Evolutionary conservation across 2,888 invertebrate species (phyloP), one percentile per base, ranked within the genome.

Genomic region (Beris morrisii): DNA sequence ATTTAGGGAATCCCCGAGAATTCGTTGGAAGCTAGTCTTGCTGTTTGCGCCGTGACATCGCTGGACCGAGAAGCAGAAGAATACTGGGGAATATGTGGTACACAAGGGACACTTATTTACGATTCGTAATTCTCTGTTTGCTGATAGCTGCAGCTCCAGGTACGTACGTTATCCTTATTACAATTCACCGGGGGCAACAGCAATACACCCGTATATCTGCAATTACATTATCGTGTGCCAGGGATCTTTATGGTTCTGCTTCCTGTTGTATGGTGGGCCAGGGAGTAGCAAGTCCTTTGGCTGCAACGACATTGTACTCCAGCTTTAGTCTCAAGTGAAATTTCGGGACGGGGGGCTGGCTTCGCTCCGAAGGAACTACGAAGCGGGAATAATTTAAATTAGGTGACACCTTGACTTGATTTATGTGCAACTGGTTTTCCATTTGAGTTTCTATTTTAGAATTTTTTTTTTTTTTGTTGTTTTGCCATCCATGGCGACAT

Each of bases 71-170:
- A 5, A 22, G 22, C 22, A 38, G 38, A 38, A 38, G 38, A 38
- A 38, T 59, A 38, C 48, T 30, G 52, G 61, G 32, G 61, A 71
- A 70, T 67, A 70, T 71, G 71, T 70, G 66, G 70, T 67, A 66
- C 69, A 68, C 69, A 67, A 69, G 69, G 70, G 67, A 69, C 67
- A 57, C 70, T 65, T 70, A 70, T 71, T 69, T 70, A 70, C 71
- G 69, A 67, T 69, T 67, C 64, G 69, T 69, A 67, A 69, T 70
- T 64, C 65, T 70, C 59, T 69, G 70, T 64, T 65, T 71, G 69
- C 70, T 71, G 71, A 69, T 71, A 67, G 69, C 65, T 69, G 69
- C 70, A 67, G 68, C 61, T 58, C 67, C 69, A 69, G 69, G 69
- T 69, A 69, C 22, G 69, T 61, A 61, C 38, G 32, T 43, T 61